Conservation (phyloP, 2,888 invertebrate genomes). For the Monochamus alternatus region DNA sequence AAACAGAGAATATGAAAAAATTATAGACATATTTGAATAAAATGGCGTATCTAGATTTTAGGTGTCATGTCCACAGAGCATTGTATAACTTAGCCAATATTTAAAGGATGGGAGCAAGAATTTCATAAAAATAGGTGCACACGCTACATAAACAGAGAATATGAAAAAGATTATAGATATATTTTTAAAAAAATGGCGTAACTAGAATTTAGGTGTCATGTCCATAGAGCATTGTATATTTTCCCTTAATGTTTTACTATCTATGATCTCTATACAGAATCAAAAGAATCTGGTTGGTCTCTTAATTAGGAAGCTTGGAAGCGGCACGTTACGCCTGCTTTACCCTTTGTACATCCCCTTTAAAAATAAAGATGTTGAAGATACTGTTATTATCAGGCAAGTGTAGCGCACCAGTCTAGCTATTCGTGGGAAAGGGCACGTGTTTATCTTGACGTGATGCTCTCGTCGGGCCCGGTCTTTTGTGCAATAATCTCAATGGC, state of each 20-base stretch:
- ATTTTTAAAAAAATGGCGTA: neutral
- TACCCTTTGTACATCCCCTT: conserved; percentile 23
- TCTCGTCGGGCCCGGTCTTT: conserved; percentile 44
- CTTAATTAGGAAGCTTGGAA: conserved; percentile 24
- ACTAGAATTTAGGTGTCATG: neutral
- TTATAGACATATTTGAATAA: too few species aligned
- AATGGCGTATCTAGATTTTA: neutral
- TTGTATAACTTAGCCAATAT: too few species aligned
- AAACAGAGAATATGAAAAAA: too few species aligned
- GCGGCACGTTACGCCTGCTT: conserved; percentile 7
- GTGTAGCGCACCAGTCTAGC: conserved; percentile 40
- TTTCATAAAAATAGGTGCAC: too few species aligned
- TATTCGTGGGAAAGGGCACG: conserved; percentile 54
- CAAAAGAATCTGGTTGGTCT: conserved; percentile 6
- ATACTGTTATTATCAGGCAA: conserved; percentile 42
- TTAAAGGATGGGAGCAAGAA: too few species aligned
- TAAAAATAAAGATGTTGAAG: conserved; percentile 39
- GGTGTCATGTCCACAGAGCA: neutral
- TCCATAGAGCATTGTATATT: too few species aligned
- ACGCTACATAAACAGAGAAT: too few species aligned
- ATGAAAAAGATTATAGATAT: neutral
- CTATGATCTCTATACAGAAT: neutral
- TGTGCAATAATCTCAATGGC: conserved; percentile 52
- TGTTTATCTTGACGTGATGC: conserved; percentile 52
- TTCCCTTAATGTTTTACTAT: neutral